Conservation (phyloP, 1,140 invertebrate genomes). For the Penaeus chinensis region DNA sequence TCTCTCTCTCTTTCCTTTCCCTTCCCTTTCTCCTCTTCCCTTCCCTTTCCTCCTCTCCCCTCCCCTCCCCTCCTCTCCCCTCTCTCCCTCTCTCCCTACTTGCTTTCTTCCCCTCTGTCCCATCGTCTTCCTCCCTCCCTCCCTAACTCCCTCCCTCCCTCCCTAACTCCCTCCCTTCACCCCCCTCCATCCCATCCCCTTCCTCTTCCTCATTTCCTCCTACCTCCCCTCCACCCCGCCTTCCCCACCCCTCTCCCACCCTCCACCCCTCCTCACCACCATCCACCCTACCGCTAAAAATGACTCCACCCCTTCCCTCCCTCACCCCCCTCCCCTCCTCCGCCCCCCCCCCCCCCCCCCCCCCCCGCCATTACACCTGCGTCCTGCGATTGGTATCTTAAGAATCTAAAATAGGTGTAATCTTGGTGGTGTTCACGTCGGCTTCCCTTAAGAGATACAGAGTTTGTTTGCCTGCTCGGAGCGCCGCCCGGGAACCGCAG, state of each 20-base stretch:
- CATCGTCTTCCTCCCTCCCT: background rate
- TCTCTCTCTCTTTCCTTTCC: slow-evolving; percentile 17
- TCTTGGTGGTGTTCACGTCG: too few species aligned
- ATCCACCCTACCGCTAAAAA: background rate
- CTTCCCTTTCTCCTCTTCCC: slow-evolving; percentile 5
- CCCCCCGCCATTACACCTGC: background rate
- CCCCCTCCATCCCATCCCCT: background rate
- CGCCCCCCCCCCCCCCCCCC: background rate
- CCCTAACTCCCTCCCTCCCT: background rate
- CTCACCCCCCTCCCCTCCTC: background rate
- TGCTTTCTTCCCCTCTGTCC: background rate
- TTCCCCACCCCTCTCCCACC: background rate
- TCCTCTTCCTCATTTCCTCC: background rate
- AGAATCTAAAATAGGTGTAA: background rate
- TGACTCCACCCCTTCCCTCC: background rate
- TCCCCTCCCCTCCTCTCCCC: background rate
- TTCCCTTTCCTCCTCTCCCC: background rate
- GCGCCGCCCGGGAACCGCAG: too few species aligned
- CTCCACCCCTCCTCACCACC: background rate
- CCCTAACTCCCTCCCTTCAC: background rate
- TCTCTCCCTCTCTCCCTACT: background rate
- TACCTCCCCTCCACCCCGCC: too few species aligned
- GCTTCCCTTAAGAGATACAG: too few species aligned
- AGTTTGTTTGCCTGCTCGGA: too few species aligned
- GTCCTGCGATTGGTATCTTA: slow-evolving; percentile 15